Conservation (phyloP, 2,888 invertebrate species). For the Dilophus febrilis region DNA sequence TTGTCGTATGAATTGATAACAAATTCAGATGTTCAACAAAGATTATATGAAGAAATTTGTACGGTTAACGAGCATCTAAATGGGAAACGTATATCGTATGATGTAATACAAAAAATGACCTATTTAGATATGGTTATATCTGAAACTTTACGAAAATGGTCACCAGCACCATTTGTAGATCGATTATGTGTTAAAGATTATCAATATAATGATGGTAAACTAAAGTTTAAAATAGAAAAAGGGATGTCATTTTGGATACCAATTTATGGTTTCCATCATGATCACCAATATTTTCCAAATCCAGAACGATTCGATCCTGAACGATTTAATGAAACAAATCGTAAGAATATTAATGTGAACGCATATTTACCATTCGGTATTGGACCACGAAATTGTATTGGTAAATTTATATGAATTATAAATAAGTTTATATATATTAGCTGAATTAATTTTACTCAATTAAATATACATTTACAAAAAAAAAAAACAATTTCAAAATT, state of each 20-base stretch:
- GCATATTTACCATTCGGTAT: constrained; percentile 22
- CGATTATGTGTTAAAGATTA: constrained; percentile 35
- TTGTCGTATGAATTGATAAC: constrained; percentile 33
- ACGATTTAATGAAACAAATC: constrained; percentile 32
- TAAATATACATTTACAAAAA: too few relatives aligned
- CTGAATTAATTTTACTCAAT: too few relatives aligned
- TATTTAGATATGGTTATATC: constrained; percentile 45
- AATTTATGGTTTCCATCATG: constrained; percentile 25
- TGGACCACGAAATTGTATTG: constrained; percentile 32
- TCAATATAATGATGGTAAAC: constrained; percentile 3
- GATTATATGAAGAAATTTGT: constrained; percentile 32
- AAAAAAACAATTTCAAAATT: too few relatives aligned
- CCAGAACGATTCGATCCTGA: constrained; percentile 33
- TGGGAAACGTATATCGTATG: constrained; percentile 32
- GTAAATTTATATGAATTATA: constrained; percentile 10
- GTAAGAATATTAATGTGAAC: constrained; percentile 21
- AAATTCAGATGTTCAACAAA: constrained; percentile 35
- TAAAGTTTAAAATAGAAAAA: constrained; percentile 1
- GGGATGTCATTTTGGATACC: constrained; percentile 15
- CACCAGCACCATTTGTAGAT: constrained; percentile 29
- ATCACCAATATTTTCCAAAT: constrained; percentile 28
- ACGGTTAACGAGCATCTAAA: constrained; percentile 23
- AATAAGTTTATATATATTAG: too few relatives aligned
- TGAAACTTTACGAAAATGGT: constrained; percentile 35
- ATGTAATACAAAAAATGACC: constrained; percentile 34